Conservation (phyloP, 2,113 vertebrate genomes). For the Aramus guarauna region DNA sequence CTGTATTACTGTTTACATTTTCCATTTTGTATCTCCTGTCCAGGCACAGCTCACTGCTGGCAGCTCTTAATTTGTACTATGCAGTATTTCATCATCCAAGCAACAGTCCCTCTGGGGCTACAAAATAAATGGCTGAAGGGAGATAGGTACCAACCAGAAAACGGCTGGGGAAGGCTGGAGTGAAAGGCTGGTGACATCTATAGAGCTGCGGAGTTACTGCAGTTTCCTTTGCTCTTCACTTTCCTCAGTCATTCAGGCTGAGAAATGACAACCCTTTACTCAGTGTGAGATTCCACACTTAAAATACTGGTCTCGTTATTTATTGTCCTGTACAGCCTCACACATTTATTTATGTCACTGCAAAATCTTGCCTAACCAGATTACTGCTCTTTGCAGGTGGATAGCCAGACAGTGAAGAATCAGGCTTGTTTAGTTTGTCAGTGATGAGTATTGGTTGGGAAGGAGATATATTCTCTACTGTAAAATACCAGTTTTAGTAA, state of each 20-base stretch:
- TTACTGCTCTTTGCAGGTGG: not conserved
- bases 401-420: not conserved
- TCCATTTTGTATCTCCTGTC: not conserved
- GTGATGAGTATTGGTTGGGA: not conserved
- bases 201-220: slow-evolving; percentile 9
- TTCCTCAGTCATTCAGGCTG: not conserved
- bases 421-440: not conserved
- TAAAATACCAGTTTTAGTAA: not conserved
- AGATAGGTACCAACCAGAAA: not conserved
- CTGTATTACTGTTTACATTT: not conserved
- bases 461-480: not conserved
- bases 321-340: not conserved
- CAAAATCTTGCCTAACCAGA: not conserved
- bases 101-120: not conserved
- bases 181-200: slow-evolving; percentile 42
- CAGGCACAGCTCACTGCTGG: not conserved
- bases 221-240: not conserved
- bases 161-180: not conserved
- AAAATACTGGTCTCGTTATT: not conserved
- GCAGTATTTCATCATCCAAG: not conserved
- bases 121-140: not conserved
- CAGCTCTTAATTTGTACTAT: not conserved
- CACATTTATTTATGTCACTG: not conserved
- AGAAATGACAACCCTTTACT: not conserved
- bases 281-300: not conserved